phyloP scores from a whole-genome alignment of 92 coral and sea anemone species.

The Porites lobata region DNA sequence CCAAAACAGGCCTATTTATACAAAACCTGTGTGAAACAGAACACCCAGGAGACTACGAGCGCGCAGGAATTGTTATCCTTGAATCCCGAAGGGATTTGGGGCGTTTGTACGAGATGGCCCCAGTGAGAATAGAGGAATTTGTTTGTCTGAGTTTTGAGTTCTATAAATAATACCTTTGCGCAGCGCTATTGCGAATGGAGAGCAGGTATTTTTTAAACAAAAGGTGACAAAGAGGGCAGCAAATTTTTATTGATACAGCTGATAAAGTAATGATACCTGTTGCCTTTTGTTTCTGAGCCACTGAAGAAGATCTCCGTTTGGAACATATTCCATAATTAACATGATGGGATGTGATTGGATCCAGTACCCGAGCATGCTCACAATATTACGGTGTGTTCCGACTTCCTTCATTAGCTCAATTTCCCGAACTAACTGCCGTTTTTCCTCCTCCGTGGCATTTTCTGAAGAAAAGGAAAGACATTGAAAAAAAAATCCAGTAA shows the following conservation, averaged over 20 bases:
- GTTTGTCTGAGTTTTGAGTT: too few relatives aligned
- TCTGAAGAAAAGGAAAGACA: neutral
- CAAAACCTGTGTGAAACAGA: too few relatives aligned
- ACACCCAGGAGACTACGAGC: too few relatives aligned
- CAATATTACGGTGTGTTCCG: constrained; percentile 21
- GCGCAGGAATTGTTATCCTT: too few relatives aligned
- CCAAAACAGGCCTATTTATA: too few relatives aligned
- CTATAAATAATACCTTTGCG: too few relatives aligned
- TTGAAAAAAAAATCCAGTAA: neutral
- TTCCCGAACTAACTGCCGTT: constrained; percentile 12
- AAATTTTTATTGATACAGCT: neutral
- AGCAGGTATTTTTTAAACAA: too few relatives aligned
- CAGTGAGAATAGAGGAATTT: too few relatives aligned
- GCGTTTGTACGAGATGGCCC: too few relatives aligned
- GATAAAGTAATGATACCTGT: neutral
- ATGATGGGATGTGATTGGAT: constrained; percentile 14
- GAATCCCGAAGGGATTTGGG: too few relatives aligned
- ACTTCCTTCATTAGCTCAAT: constrained; percentile 26
- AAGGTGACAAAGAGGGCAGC: too few relatives aligned
- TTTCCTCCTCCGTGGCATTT: constrained; percentile 12
- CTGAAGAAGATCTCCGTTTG: constrained; percentile 39
- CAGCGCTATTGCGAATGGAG: too few relatives aligned
- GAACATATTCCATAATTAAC: constrained; percentile 32
- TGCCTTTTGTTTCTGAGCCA: constrained; percentile 37
- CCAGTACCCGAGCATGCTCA: constrained; percentile 43